Base-by-base conservation (phyloP, 2,888 invertebrate genomes). In the Synanthedon tipuliformis region DNA sequence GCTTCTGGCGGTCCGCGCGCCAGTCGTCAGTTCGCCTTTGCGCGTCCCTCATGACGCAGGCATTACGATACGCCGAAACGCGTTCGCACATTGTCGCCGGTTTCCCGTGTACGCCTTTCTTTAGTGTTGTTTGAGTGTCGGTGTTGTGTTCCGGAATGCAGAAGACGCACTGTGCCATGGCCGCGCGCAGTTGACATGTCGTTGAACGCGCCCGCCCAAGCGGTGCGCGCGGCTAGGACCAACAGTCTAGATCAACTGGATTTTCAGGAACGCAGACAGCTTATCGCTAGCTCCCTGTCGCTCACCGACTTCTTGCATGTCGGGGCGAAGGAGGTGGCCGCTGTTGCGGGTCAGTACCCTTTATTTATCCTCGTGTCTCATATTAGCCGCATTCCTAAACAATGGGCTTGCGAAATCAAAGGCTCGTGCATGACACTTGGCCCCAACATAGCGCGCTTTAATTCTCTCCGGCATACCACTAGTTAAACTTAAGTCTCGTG, bases 241-340 rank as follows among this genome's bases (percentile, higher is more conserved):
- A 94, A 92, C 81, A 94, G 94, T 73, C 89, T 95, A 88, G 95
- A 95, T 89, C 94, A 94, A 86, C 90, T 96, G 55, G 95, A 96
- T 87, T 96, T 96, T 78, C 95, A 95, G 83, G 95, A 96, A 89
- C 95, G 95, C 78, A 89, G 95, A 67, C 94, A 95, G 82, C 88
- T 96, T 72, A 96, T 96, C 62, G 95, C 95, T 51, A 95, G 95
- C 59, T 95, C 95, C 52, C 80, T 96, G 73, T 95, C 95, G 59
- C 88, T 96, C 57, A 94, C 95, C 62, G 95, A 95, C 83, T 95
- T 95, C 72, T 81, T 94, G 63, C 92, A 93, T 61, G 92, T 92
- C 71, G 92, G 92, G 62, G 91, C 92, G 56, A 87, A 87, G 72
- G 87, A 87, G 71, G 88, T 88, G 63, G 87, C 85, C 65, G 87